Evolutionary conservation across 2,888 invertebrate species (phyloP), one percentile per base, ranked within the genome.

Genomic region (Glomeris marginata): DNA sequence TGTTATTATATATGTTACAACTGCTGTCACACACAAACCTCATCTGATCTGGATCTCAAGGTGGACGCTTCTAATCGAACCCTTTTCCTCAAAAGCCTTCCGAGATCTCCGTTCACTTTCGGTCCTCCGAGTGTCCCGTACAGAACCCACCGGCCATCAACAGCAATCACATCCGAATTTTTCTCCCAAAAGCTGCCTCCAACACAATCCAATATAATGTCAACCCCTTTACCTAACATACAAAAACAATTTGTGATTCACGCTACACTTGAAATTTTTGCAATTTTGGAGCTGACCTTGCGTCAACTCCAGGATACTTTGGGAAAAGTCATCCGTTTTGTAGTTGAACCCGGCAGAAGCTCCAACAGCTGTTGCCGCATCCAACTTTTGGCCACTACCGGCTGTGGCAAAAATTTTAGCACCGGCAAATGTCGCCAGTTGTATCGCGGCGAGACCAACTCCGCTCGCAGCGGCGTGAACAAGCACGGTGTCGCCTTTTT

Each of bases 401-500:
- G 65, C 67, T 15, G 67, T 68, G 2, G 64, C 61, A 41, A 62
- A 57, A 2, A 63, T 56, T 15, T 49, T 57, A 41, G 61, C 63
- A 2, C 60, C 60, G 15, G 60, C 62, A 33, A 61, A 54, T 18
- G 55, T 54, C 1, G 54, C 59, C 35, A 69, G 56, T 58, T 68
- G 68, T 22, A 63, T 57, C 13, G 66, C 66, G 13, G 68, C 67
- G 8, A 66, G 65, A 8, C 67, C 68, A 16, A 69, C 67, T 3
- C 68, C 68, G 58, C 67, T 67, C 3, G 62, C 66, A 3, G 65
- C 67, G 28, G 65, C 67, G 52, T 68, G 67, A 18, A 68, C 62
- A 41, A 69, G 57, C n/a, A 69, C 65, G 2, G 55, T 47, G 20
- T 68, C 64, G 22, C 61, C 61, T 10, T 57, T 43, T 48, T 59